These are phyloP conservation scores for Phoeniculus purpureus DNA, from an alignment of 2,797 vertebrate genomes.

Conservation along the genomic window DNA sequence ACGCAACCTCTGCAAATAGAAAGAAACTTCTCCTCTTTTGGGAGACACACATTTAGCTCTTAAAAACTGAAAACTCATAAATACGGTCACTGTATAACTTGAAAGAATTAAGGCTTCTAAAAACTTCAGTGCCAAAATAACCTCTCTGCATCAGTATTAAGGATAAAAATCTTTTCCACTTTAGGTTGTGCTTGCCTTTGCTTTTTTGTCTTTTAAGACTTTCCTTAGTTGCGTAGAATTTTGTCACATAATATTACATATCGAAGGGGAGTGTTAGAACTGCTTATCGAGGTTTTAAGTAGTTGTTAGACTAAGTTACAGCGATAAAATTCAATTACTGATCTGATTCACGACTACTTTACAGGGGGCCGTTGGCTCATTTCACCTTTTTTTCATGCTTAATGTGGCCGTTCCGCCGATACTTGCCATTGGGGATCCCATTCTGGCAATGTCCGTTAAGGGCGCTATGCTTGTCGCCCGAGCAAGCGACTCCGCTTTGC, in stretches of 20 bases:
- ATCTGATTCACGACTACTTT: constrained; percentile 77
- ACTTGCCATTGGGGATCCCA: constrained; percentile 90
- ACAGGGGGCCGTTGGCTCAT: constrained; percentile 77
- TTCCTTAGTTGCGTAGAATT: constrained; percentile 72
- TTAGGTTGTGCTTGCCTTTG: constrained; percentile 76
- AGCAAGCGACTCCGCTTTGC: constrained; percentile 77
- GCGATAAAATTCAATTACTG: constrained; percentile 72
- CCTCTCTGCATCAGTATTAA: constrained; percentile 74
- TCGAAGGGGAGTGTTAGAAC: constrained; percentile 74
- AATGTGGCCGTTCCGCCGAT: constrained; percentile 92
- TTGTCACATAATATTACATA: constrained; percentile 76
- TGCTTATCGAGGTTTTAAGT: constrained; percentile 79
- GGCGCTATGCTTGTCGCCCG: constrained; percentile 67
- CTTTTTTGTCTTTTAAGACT: constrained; percentile 30
- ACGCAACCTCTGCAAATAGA: constrained; percentile 42
- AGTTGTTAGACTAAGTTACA: constrained; percentile 81
- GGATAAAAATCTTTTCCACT: constrained; percentile 71
- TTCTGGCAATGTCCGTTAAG: constrained; percentile 95
- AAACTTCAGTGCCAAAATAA: constrained; percentile 76
- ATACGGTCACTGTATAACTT: constrained; percentile 56
- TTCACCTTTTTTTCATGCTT: constrained; percentile 95
- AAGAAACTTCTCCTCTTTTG: constrained; percentile 63
- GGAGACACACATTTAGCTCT: constrained; percentile 56
- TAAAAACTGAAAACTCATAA: constrained; percentile 72
- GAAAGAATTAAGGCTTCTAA: constrained; percentile 80